Evolutionary conservation across 2,888 invertebrate genomes (phyloP), one percentile per base, ranked within the genome.

Genomic region (Biston stratarius): DNA sequence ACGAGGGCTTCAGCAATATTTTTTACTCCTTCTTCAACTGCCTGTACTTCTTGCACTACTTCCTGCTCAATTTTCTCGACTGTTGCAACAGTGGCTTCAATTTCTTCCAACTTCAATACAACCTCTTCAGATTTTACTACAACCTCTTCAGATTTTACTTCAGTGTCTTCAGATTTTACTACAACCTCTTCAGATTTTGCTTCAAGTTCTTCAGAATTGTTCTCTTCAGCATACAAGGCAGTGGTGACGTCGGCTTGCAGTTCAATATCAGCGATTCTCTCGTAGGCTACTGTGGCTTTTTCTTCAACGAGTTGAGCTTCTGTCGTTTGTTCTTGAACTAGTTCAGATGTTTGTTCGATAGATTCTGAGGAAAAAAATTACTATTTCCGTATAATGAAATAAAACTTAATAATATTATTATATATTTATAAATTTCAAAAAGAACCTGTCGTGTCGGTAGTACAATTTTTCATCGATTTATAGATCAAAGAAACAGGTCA

Each of bases 1-100:
- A 78, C 77, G 1, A 92, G 74, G 36, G 85, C 79, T 3, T 89
- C 89, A 45, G 86, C 90, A 38, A 91, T 87, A 61, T 87, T 90
- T 40, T 85, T 83, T 0, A 84, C 83, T 33, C 76, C 79, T 47
- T 75, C 75, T 67, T 77, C 81, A 0, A 77, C 76, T 0, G 74
- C 60, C 40, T 80, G 67, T 44, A 40, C 60, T 64, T 74, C 69
- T 53, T 78, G 76, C 0, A 64, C 69, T 0, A 71, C 72, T n/a
- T 66, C 69, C 14, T 73, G 58, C 51, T 74, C 66, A 45, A 67
- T 53, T 52, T 66, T 65, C 61, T 66, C 71, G n/a, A 73, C 63
- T 6, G 72, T 61, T 12, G 75, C 72, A 8, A 76, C 65, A 72
- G 69, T 34, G 62, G 47, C 48, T 48, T 11, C 61, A 14, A 58